Evolutionary conservation across 1,140 invertebrate genomes (phyloP), one percentile per base, ranked within the genome.

Genomic region (Elymnias hypermnestra): DNA sequence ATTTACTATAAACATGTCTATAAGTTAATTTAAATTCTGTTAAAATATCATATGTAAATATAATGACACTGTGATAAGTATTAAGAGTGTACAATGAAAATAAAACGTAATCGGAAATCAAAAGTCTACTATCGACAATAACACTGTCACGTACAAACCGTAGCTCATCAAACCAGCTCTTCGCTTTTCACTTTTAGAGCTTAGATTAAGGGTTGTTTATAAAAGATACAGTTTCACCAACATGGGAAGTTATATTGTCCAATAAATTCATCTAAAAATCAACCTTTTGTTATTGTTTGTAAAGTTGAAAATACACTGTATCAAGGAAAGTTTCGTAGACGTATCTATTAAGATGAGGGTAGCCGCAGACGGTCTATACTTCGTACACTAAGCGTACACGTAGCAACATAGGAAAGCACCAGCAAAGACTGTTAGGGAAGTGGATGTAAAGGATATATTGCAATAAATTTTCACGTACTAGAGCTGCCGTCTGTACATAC

Each of bases 341-440:
- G 29, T 48, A 48, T 35, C 45, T 48, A 48, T 48, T 49, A 49
- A 37, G 14, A 13, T 49, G 46, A 38, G 46, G 46, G 46, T 49
- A 41, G 38, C 46, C 46, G 46, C 46, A 49, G 46, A 49, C 46
- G 39, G 46, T 48, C 46, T 49, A 42, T 38, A 49, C 46, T 41
- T 36, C 18, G 10, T 41, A 49, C 38, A 36, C 21, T 12, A n/a
- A 17, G 15, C 37, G n/a, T n/a, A n/a, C n/a, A n/a, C n/a, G n/a
- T n/a, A n/a, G n/a, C n/a, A 18, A 9, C 31, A 28, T 19, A 5
- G 23, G 18, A 22, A 29, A 29, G 28, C n/a, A 19, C 29, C 25
- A 19, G 21, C 19, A 43, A 12, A 29, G 23, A 21, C n/a, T 29
- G 31, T 31, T 33, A 43, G 10, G 15, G 21, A 12, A 21, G 31